A percentile compares a stretch with the other conserved stretches of the same genome.
Conservation (phyloP, 2,888 invertebrate genomes). For the Pristionchus exspectatus region DNA sequence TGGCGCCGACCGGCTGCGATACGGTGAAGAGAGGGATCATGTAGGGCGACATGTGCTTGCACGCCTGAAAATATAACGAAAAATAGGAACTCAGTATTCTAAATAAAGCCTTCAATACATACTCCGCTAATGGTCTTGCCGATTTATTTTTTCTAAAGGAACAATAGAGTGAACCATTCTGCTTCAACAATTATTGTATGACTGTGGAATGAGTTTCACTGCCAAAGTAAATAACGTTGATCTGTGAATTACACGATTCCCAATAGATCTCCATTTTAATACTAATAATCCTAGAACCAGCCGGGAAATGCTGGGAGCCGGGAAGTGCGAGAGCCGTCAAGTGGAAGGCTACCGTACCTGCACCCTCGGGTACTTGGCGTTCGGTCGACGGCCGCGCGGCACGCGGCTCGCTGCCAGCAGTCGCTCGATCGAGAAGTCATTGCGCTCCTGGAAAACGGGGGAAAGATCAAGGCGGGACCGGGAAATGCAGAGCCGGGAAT, state of each 20-base stretch:
- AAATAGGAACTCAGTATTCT: too few relatives aligned
- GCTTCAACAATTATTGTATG: too few relatives aligned
- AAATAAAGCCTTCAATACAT: too few relatives aligned
- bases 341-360: slow-evolving; percentile 64
- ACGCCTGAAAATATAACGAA: slow-evolving; percentile 77
- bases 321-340: background rate
- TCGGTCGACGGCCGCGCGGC: slow-evolving; percentile 81
- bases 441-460: slow-evolving; percentile 41
- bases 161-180: too few relatives aligned
- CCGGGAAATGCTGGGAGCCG: background rate
- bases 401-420: slow-evolving; percentile 81
- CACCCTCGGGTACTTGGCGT: slow-evolving; percentile 81
- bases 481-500: background rate
- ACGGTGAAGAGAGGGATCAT: slow-evolving; percentile 81
- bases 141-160: too few relatives aligned
- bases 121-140: too few relatives aligned
- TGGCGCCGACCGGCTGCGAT: slow-evolving; percentile 81
- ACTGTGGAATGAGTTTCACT: too few relatives aligned
- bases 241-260: too few relatives aligned
- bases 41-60: slow-evolving; percentile 80
- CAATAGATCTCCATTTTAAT: too few relatives aligned
- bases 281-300: background rate
- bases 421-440: slow-evolving; percentile 80
- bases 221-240: too few relatives aligned
- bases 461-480: background rate